Conservation (phyloP, 2,888 invertebrate genomes). For the Pharmacophagus antenor region DNA sequence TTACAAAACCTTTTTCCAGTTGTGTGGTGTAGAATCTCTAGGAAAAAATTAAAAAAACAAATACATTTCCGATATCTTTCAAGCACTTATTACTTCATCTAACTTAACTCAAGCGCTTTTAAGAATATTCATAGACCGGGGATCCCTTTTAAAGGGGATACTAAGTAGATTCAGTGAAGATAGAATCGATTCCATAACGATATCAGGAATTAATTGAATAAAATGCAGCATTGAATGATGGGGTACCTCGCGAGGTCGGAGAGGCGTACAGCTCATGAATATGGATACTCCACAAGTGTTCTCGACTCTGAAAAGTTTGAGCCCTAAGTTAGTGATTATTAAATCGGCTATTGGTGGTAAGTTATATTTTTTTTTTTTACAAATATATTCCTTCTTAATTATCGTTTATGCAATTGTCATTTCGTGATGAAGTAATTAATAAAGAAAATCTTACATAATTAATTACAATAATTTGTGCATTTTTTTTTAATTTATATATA, state of each 20-base stretch:
- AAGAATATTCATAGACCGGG: constrained; percentile 49
- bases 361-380: too few relatives aligned
- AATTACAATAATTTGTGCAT: too few relatives aligned
- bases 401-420: background rate
- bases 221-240: constrained; percentile 59
- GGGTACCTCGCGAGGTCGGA: constrained; percentile 34
- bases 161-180: constrained; percentile 39
- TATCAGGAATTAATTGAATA: constrained; percentile 75
- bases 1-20: background rate
- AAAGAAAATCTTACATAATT: too few relatives aligned
- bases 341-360: constrained; percentile 34
- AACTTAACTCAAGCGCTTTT: constrained; percentile 41
- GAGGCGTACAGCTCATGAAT: constrained; percentile 58
- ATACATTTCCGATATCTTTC: constrained; percentile 5
- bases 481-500: too few relatives aligned
- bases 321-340: constrained; percentile 56
- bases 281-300: constrained; percentile 63
- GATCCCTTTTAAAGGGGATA: constrained; percentile 39
- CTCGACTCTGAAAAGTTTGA: constrained; percentile 56
- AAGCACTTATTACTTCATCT: constrained; percentile 26
- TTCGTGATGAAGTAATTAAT: too few relatives aligned
- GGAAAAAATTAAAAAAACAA: background rate
- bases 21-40: background rate
- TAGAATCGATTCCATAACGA: constrained; percentile 43
- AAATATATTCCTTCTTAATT: background rate